Evolutionary conservation across 2,797 vertebrate genomes (phyloP), one percentile per base, ranked within the genome.

Genomic region (Artibeus jamaicensis): DNA sequence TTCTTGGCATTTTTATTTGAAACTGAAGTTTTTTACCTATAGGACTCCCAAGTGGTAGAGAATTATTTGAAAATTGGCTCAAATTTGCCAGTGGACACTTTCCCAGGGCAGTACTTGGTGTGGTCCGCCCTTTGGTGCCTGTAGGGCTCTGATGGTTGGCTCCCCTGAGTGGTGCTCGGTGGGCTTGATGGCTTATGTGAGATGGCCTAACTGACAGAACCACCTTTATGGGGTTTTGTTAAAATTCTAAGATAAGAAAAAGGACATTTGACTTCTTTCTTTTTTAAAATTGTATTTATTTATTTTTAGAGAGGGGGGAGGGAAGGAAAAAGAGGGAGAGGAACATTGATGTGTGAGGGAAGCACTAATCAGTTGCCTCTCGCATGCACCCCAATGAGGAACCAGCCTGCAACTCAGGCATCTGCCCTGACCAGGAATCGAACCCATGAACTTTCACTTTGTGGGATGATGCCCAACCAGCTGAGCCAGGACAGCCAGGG

Each of bases 241-340:
- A 79, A 22, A 34, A 77, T 87, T 85, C 44, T 76, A 93, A 59
- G 39, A 21, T 78, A 89, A 92, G 37, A 67, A 90, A 84, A 92
- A 91, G 55, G 22, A 70, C n/a, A 44, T 24, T 78, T 3, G 12
- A 9, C 37, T 86, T 86, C 34, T 57, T n/a, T 62, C 24, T 62
- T 65, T n/a, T 15, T n/a, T 65, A 65, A n/a, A 12, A 16, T 65
- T 65, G 62, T 62, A 14, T 62, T 32, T 15, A 62, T 62, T 65
- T 65, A 65, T 65, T 65, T 65, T n/a, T 65, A 65, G 32, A n/a
- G 62, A 62, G 14, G 62, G 32, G 32, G 62, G 18, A 65, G 6
- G 29, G 62, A 65, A 14, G 62, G 62, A 8, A 29, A n/a, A 65
- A 65, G 26, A 62, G 62, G 62, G 29, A n/a, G 62, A 65, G 32